A percentile compares a stretch with the other conserved stretches of the same genome.
Conservation (phyloP, 2,113 vertebrate genomes). For the Noturus placidus region DNA sequence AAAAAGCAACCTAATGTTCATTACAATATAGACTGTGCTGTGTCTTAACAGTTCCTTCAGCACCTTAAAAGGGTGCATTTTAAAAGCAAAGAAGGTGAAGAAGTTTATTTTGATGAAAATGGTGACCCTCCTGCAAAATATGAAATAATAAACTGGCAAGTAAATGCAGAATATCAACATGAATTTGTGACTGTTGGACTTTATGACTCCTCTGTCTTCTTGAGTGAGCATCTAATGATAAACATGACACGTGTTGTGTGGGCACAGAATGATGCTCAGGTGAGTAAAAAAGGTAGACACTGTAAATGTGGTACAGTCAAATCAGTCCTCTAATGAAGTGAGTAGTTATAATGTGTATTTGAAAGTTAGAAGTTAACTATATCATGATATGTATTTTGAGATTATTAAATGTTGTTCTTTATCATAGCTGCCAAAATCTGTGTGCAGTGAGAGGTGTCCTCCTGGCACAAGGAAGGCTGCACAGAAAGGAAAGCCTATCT, state of each 20-base stretch:
- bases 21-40: background rate
- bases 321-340: background rate
- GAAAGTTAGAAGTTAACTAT: background rate
- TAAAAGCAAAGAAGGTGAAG: constrained; percentile 61
- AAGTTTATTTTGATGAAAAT: constrained; percentile 68
- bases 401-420: background rate
- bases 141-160: constrained; percentile 74
- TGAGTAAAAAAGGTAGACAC: background rate
- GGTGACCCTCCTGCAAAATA: constrained; percentile 51
- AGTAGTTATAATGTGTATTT: background rate
- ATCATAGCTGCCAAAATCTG: constrained; percentile 35
- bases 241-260: background rate
- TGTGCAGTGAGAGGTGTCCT: constrained; percentile 52
- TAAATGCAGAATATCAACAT: constrained; percentile 52
- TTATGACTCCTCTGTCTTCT: background rate
- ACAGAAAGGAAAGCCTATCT: background rate
- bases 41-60: background rate
- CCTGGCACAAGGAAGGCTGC: constrained; percentile 31
- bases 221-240: background rate
- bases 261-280: constrained; percentile 15
- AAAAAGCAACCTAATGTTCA: background rate
- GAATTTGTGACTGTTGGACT: constrained; percentile 41
- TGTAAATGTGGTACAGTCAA: background rate
- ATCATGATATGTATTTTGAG: background rate
- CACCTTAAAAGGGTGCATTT: constrained; percentile 60